Base-by-base conservation (phyloP, 2,888 invertebrate species). In the Lasioglossum oenotherae region DNA sequence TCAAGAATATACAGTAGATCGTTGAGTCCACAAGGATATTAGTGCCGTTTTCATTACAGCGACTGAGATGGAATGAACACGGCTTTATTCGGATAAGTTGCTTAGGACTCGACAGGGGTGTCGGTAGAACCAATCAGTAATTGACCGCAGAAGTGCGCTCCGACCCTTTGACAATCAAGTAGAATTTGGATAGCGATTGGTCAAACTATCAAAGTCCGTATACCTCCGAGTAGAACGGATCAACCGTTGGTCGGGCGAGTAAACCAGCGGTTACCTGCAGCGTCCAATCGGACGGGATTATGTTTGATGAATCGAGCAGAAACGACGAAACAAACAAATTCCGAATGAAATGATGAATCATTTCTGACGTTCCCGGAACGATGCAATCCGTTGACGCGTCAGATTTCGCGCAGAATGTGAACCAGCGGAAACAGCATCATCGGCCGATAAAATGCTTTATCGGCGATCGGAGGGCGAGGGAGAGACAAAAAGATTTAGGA, bases 91-190 rank as follows among this genome's bases (percentile, higher is more conserved):
- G 5, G 14, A 41, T n/a, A 41, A n/a, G 41, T 71, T 14, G 71
- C 41, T 41, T n/a, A 71, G 41, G 38, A 41, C 38, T 71, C 35
- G 10, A 4, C n/a, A 4, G 41, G 5, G 38, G 41, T 41, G 38
- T 71, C 41, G 23, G 41, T 41, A 71, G 71, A 12, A 14, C 5
- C 38, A 38, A 41, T 41, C 71, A 41, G 41, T 41, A 38, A 71
- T 71, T 41, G 14, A 41, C 71, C 71, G 6, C 38, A 41, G 41
- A 41, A n/a, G 71, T 41, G 4, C n/a, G n/a, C 23, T 16, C 14
- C n/a, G 4, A n/a, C 14, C 71, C 71, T 71, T 41, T 71, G 41
- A 38, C 71, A 41, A 71, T 71, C 71, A 41, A n/a, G 71, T 71
- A 71, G 71, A 41, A 71, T 71, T 57, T 41, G 14, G 41, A 14